Conservation (phyloP, 2,797 vertebrate genomes). For the Argya squamiceps region DNA sequence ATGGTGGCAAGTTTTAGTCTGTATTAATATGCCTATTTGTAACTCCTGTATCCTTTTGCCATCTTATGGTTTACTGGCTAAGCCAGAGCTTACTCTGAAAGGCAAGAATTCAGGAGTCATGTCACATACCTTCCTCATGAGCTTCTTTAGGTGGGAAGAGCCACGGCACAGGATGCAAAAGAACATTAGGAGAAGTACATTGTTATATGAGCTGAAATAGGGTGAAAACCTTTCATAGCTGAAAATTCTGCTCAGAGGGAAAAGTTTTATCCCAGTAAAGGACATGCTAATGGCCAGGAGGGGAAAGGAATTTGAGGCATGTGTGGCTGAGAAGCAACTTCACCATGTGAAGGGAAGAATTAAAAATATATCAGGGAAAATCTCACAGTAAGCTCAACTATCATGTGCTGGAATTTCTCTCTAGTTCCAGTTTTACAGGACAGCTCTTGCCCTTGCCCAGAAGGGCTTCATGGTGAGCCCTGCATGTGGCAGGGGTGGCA, state of each 20-base stretch:
- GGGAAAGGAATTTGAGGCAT: neutral
- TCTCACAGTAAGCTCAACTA: neutral
- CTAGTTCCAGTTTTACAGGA: neutral
- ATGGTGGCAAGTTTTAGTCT: neutral
- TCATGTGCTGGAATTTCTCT: neutral
- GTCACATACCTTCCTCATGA: conserved; percentile 33
- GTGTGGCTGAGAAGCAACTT: neutral
- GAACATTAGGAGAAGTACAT: neutral
- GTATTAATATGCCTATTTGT: neutral
- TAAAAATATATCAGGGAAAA: neutral
- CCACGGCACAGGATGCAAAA: neutral
- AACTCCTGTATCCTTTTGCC: neutral
- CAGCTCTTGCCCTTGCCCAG: neutral
- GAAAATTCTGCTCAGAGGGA: neutral
- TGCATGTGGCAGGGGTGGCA: neutral
- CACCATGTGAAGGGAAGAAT: neutral
- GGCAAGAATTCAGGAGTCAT: neutral
- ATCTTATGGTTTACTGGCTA: neutral
- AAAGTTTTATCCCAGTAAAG: neutral
- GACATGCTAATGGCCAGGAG: neutral
- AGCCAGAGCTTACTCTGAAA: neutral
- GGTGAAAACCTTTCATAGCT: neutral
- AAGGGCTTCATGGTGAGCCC: neutral
- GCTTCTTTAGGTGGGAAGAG: conserved; percentile 23
- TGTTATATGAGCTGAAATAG: neutral